phyloP scores from a whole-genome alignment of 2,888 invertebrate species.

The Boloria selene region DNA sequence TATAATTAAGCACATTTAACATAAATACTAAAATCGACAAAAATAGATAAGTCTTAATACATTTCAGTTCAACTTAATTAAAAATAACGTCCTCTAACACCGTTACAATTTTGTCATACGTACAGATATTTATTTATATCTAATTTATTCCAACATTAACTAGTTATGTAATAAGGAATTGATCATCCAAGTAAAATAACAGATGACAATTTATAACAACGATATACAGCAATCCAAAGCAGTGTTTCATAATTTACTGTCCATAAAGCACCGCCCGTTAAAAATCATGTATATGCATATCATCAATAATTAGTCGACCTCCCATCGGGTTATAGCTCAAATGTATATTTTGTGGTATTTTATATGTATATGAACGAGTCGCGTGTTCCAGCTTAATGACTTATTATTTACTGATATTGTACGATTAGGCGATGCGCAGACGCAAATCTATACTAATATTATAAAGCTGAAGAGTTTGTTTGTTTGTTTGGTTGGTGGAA shows the following conservation, averaged over 20 bases:
- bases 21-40: too few relatives aligned
- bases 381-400: slow-evolving; percentile 57
- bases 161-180: not conserved
- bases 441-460: too few relatives aligned
- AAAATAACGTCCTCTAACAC: too few relatives aligned
- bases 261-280: slow-evolving; percentile 51
- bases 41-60: too few relatives aligned
- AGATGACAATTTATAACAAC: slow-evolving; percentile 21
- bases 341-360: slow-evolving; percentile 59
- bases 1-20: too few relatives aligned
- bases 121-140: too few relatives aligned
- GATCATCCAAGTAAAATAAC: slow-evolving; percentile 4
- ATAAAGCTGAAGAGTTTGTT: too few relatives aligned
- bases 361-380: slow-evolving; percentile 65
- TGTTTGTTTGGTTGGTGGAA: too few relatives aligned
- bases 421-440: slow-evolving; percentile 25
- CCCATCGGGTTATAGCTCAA: slow-evolving; percentile 59
- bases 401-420: slow-evolving; percentile 47
- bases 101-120: too few relatives aligned
- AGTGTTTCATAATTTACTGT: slow-evolving; percentile 43
- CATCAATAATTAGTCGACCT: slow-evolving; percentile 73
- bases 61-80: too few relatives aligned
- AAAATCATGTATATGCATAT: slow-evolving; percentile 66
- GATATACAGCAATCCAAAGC: slow-evolving; percentile 19
- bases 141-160: slow-evolving; percentile 1